Conservation (phyloP, 1,140 invertebrate species). For the Drosophila persimilis region DNA sequence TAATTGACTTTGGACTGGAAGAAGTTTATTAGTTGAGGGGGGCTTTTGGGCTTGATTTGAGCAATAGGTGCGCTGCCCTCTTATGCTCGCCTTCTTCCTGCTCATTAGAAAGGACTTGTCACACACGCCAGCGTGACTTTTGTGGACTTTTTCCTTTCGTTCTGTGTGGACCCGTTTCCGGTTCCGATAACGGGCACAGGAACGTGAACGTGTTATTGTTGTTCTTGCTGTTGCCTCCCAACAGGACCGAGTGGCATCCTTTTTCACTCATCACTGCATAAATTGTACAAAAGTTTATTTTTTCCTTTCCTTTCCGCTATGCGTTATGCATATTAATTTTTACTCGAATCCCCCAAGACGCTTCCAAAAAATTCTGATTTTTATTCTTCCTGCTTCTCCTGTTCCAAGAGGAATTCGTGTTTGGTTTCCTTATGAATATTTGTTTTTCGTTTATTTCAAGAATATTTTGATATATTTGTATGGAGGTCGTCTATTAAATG, state of each 20-base stretch:
- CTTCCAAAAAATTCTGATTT: constrained; percentile 25
- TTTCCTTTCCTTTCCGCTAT: constrained; percentile 61
- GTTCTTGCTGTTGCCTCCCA: constrained; percentile 3
- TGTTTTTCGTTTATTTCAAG: neutral
- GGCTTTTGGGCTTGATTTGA: constrained; percentile 56
- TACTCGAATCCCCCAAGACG: constrained; percentile 1
- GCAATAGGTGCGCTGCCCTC: constrained; percentile 51
- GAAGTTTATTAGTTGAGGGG: constrained; percentile 67
- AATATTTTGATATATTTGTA: neutral
- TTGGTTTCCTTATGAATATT: neutral
- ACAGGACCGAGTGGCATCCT: constrained; percentile 52
- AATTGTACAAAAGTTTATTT: constrained; percentile 71
- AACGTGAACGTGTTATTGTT: constrained; percentile 51
- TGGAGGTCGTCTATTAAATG: too few species aligned
- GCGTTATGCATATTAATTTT: constrained; percentile 79
- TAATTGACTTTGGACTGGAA: constrained; percentile 74
- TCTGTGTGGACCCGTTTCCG: constrained; percentile 47
- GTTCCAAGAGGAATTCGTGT: neutral
- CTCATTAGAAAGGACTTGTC: constrained; percentile 77
- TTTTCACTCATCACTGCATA: constrained; percentile 82
- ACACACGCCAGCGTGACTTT: constrained; percentile 64
- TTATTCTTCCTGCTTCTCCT: constrained; percentile 15
- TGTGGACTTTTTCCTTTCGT: constrained; percentile 19
- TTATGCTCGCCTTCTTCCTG: constrained; percentile 35
- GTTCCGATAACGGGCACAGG: constrained; percentile 28